Base-by-base conservation (phyloP, 2,888 invertebrate species). In the Ernsta delagoae region DNA sequence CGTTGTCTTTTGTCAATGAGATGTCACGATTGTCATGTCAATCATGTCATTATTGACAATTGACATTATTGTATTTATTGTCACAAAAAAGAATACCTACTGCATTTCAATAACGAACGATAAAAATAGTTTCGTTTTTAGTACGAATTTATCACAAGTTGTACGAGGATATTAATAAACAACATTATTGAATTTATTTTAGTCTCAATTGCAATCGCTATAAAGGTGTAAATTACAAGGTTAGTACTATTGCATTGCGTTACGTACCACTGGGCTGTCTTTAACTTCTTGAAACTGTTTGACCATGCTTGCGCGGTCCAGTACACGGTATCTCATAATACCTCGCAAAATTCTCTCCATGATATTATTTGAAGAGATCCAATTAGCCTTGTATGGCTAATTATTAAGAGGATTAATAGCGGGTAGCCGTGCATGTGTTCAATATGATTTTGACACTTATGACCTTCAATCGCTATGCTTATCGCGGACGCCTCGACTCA, bases 261-360 rank as follows among this genome's bases (percentile, higher is more conserved):
- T 64, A 89, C 95, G 94, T 94, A 98, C 97, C 94, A 95, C 95
- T 31, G 98, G 98, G 93, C 98, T 95, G 92, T 98, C 96, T 85
- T 95, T 95, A 76, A 99, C 98, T 95, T 96, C 94, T 87, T 97
- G 94, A 90, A 99, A 99, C 89, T 99, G 98, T 90, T 98, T 96
- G 43, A 99, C 97, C 98, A 98, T 98, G 81, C 95, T 96, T 71
- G 96, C 96, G 74, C 97, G 95, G 75, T 97, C 96, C 69, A 96
- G 95, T 72, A 96, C 95, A 71, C 98, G 95, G 87, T 98, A 99
- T 81, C 96, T 95, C 96, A 98, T 97, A 66, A 98, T 97, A 64
- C 98, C 98, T 83, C 96, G 95, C 75, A 98, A 90, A 84, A 98
- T 97, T 88, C 97, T 95, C 81, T 98, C 97, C 97, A 98, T 98